Conservation (phyloP, 2,888 invertebrate species). For the Pimpla rufipes region DNA sequence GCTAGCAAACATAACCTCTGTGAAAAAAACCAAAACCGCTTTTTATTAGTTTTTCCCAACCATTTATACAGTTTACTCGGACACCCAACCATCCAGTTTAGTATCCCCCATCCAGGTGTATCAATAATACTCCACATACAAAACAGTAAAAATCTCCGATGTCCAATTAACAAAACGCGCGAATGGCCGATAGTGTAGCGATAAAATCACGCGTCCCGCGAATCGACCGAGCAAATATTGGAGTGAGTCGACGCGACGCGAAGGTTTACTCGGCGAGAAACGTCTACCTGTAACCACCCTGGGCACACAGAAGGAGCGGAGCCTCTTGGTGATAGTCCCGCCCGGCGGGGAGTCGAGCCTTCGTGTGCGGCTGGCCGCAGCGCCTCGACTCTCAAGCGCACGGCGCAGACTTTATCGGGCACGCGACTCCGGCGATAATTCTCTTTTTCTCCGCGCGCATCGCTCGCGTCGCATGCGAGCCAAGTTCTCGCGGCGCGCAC, state of each 20-base stretch:
- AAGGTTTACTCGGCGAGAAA: not conserved
- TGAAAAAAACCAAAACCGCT: too few relatives aligned
- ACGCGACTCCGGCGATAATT: slow-evolving; percentile 15
- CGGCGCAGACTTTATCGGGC: slow-evolving; percentile 5
- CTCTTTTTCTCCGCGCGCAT: not conserved
- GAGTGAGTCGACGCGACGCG: not conserved
- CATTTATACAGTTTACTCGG: too few relatives aligned
- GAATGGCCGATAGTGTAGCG: not conserved
- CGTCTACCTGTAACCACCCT: slow-evolving; percentile 1
- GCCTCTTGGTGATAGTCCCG: not conserved
- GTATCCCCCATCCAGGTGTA: too few relatives aligned
- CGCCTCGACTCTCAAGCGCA: slow-evolving; percentile 5
- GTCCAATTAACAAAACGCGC: not conserved
- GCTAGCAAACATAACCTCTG: too few relatives aligned
- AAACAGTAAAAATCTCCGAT: not conserved
- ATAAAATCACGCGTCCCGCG: not conserved
- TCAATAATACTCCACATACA: too few relatives aligned
- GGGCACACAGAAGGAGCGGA: not conserved
- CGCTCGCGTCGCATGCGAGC: slow-evolving; percentile 9
- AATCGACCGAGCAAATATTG: slow-evolving; percentile 6
- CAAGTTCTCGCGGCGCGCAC: slow-evolving; percentile 12
- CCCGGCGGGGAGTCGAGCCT: not conserved
- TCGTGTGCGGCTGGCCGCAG: slow-evolving; percentile 7
- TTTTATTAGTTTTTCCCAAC: too few relatives aligned
- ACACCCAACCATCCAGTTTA: too few relatives aligned